Evolutionary conservation across 2,888 invertebrate species (phyloP).

Genomic region (Sialis lutaria): DNA sequence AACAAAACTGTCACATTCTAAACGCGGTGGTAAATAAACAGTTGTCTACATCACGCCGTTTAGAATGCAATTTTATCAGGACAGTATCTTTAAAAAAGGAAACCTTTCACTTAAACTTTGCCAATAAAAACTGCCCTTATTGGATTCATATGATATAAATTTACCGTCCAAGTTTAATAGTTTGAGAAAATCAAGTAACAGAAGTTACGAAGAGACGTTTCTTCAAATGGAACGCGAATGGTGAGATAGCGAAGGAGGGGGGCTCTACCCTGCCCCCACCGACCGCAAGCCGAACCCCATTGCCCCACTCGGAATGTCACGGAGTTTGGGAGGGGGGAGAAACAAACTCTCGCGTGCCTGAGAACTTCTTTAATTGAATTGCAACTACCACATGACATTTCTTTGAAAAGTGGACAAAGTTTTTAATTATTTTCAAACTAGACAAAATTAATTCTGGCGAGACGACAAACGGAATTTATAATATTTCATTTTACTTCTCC

Average conservation of each 20-base stretch:
- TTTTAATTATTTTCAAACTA: conserved; percentile 26
- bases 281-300: background rate
- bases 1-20: no score
- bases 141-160: no score
- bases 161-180: conserved; percentile 3
- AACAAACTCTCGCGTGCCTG: conserved; percentile 1
- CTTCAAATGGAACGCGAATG: no score
- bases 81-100: no score
- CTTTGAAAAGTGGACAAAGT: conserved; percentile 24
- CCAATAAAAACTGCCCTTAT: no score
- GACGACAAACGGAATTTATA: conserved; percentile 22
- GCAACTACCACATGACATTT: conserved; percentile 25
- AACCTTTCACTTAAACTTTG: no score
- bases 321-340: background rate
- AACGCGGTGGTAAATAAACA: no score
- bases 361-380: conserved; percentile 25
- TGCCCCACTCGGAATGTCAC: background rate
- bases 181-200: conserved; percentile 16
- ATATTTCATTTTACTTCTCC: conserved; percentile 12
- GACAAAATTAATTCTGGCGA: conserved; percentile 18
- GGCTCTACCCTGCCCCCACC: no score
- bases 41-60: no score
- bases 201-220: conserved; percentile 16
- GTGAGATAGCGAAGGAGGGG: no score
- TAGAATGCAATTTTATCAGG: no score